Percentiles rank a stretch among this genome's conserved stretches.
phyloP scores from a whole-genome alignment of 2,888 invertebrate species.

The Rhamnusium bicolor region DNA sequence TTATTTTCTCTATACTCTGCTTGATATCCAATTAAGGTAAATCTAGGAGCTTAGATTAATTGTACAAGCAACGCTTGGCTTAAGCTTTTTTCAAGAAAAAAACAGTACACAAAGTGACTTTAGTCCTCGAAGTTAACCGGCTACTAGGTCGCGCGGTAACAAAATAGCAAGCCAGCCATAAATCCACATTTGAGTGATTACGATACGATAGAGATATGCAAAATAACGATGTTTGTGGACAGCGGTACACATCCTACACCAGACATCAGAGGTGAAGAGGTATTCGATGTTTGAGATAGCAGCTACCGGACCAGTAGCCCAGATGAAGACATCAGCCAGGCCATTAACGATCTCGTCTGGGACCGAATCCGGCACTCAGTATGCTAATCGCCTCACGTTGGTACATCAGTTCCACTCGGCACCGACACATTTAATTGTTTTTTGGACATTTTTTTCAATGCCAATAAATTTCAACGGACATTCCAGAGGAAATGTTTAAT shows the following conservation, averaged over 20 bases:
- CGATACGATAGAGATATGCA: slow-evolving; percentile 59
- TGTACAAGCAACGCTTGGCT: too few species aligned
- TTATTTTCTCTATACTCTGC: too few species aligned
- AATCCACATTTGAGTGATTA: slow-evolving; percentile 48
- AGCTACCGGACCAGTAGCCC: slow-evolving; percentile 66
- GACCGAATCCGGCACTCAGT: slow-evolving; percentile 53
- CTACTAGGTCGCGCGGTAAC: too few species aligned
- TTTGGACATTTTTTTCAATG: slow-evolving; percentile 41
- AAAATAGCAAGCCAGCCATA: slow-evolving; percentile 26
- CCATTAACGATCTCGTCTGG: slow-evolving; percentile 59
- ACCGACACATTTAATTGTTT: slow-evolving; percentile 57
- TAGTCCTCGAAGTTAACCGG: too few species aligned
- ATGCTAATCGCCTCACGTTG: slow-evolving; percentile 60
- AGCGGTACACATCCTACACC: slow-evolving; percentile 61
- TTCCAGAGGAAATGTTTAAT: neutral
- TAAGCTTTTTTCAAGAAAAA: too few species aligned
- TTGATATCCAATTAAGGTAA: too few species aligned
- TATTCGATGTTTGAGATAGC: slow-evolving; percentile 66
- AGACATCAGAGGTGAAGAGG: slow-evolving; percentile 60
- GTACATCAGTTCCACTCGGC: slow-evolving; percentile 51
- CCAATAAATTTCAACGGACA: slow-evolving; percentile 40
- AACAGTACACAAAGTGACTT: too few species aligned
- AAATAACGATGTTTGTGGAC: slow-evolving; percentile 58
- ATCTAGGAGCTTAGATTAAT: too few species aligned
- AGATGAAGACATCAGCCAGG: slow-evolving; percentile 64